Percentiles rank a stretch among this genome's conserved stretches.
phyloP scores from a whole-genome alignment of 64 coral and sea anemone species.

The Pachyseris speciosa region DNA sequence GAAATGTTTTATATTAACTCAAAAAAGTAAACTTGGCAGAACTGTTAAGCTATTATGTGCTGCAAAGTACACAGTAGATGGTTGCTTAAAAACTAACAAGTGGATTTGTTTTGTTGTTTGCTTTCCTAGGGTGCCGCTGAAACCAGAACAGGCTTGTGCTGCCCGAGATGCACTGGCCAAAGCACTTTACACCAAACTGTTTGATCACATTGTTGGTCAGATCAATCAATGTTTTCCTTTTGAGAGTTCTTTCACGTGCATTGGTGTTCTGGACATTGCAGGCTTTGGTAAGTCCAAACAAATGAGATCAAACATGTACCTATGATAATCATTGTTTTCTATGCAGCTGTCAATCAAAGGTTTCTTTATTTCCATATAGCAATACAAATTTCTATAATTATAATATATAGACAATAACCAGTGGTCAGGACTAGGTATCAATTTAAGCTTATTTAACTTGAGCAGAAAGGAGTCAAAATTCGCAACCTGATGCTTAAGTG shows the following conservation, averaged over 20 bases:
- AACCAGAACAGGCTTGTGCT: slow-evolving; percentile 82
- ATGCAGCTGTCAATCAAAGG: too few relatives aligned
- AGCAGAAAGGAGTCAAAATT: too few relatives aligned
- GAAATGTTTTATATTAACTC: too few relatives aligned
- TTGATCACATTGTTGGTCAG: slow-evolving; percentile 96
- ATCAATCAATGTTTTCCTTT: slow-evolving; percentile 99
- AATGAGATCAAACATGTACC: not conserved
- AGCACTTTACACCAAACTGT: slow-evolving; percentile 94
- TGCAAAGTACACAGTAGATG: not conserved
- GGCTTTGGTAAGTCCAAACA: slow-evolving; percentile 82
- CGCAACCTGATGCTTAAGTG: too few relatives aligned
- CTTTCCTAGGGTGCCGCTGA: slow-evolving; percentile 83
- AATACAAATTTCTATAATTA: too few relatives aligned
- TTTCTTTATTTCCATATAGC: too few relatives aligned
- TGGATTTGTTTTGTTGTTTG: not conserved
- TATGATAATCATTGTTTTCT: not conserved
- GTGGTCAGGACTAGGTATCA: too few relatives aligned
- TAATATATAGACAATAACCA: too few relatives aligned
- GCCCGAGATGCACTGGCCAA: slow-evolving; percentile 95
- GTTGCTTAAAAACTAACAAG: not conserved
- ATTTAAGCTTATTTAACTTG: too few relatives aligned
- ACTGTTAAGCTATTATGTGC: too few relatives aligned
- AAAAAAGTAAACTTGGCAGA: too few relatives aligned
- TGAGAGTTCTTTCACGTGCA: slow-evolving; percentile 78
- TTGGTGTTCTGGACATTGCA: slow-evolving; percentile 97